phyloP scores from a whole-genome alignment of 1,140 invertebrate genomes.

The Drosophila navojoa region DNA sequence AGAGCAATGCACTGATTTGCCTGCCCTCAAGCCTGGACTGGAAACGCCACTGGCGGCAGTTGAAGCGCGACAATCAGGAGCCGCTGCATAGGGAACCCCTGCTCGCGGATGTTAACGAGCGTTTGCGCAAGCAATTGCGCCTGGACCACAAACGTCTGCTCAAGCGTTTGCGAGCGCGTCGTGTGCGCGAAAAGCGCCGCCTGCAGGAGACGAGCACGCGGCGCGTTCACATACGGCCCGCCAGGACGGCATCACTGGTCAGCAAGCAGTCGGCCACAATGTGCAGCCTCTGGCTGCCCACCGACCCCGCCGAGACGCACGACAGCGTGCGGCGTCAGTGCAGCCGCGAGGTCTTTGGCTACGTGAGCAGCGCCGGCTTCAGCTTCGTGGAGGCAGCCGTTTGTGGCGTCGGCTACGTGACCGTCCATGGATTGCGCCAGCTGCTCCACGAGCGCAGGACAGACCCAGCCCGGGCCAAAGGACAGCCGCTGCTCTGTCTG shows the following conservation, averaged over 20 bases:
- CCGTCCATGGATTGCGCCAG: slow-evolving; percentile 85
- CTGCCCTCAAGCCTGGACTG: slow-evolving; percentile 87
- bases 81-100: slow-evolving; percentile 85
- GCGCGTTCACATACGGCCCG: slow-evolving; percentile 70
- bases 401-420: slow-evolving; percentile 88
- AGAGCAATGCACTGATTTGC: slow-evolving; percentile 87
- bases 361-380: slow-evolving; percentile 88
- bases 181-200: slow-evolving; percentile 85
- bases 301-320: slow-evolving; percentile 70
- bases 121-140: slow-evolving; percentile 85
- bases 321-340: slow-evolving; percentile 86
- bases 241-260: slow-evolving; percentile 82
- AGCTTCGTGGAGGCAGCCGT: slow-evolving; percentile 87
- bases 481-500: slow-evolving; percentile 79
- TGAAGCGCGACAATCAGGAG: slow-evolving; percentile 82
- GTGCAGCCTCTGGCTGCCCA: slow-evolving; percentile 88
- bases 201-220: slow-evolving; percentile 76
- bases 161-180: slow-evolving; percentile 86
- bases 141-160: slow-evolving; percentile 86
- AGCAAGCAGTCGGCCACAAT: slow-evolving; percentile 86
- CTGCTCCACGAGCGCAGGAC: slow-evolving; percentile 62
- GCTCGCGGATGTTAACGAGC: slow-evolving; percentile 86
- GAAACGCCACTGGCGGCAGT: slow-evolving; percentile 72
- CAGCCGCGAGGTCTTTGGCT: slow-evolving; percentile 89
- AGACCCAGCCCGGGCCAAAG: not conserved